Evolutionary conservation across 2,888 invertebrate genomes (phyloP).

Genomic region (Acrobasis repandana): DNA sequence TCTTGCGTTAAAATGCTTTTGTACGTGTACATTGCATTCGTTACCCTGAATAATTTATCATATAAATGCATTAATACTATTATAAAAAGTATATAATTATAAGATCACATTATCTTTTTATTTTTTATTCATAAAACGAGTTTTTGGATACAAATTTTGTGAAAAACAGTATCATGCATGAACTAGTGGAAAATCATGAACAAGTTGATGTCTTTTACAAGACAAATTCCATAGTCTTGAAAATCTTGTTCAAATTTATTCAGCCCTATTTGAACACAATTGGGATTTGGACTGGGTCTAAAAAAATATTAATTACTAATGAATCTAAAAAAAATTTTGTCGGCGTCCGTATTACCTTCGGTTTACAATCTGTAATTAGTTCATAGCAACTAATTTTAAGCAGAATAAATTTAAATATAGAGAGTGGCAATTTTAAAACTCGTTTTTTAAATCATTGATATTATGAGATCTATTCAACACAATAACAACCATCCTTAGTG

Average conservation of each 20-base stretch:
- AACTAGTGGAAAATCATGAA: too few species aligned
- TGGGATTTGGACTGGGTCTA: too few species aligned
- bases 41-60: not conserved
- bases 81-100: conserved; percentile 30
- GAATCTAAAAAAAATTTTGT: too few species aligned
- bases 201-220: not conserved
- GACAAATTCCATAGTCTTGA: too few species aligned
- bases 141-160: not conserved
- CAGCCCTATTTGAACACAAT: too few species aligned
- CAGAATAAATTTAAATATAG: not conserved
- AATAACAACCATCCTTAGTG: conserved; percentile 92
- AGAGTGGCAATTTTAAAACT: not conserved
- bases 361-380: too few species aligned
- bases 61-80: conserved; percentile 31
- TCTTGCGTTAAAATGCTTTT: not conserved
- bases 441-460: not conserved
- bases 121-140: conserved; percentile 10
- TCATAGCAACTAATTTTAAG: too few species aligned
- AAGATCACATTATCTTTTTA: conserved; percentile 6
- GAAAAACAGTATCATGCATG: too few species aligned
- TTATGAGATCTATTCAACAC: conserved; percentile 77
- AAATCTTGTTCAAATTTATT: too few species aligned
- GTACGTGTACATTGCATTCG: not conserved
- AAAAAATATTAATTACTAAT: too few species aligned
- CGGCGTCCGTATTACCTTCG: too few species aligned